Conservation (phyloP, 2,797 vertebrate genomes). For the Loriculus beryllinus region DNA sequence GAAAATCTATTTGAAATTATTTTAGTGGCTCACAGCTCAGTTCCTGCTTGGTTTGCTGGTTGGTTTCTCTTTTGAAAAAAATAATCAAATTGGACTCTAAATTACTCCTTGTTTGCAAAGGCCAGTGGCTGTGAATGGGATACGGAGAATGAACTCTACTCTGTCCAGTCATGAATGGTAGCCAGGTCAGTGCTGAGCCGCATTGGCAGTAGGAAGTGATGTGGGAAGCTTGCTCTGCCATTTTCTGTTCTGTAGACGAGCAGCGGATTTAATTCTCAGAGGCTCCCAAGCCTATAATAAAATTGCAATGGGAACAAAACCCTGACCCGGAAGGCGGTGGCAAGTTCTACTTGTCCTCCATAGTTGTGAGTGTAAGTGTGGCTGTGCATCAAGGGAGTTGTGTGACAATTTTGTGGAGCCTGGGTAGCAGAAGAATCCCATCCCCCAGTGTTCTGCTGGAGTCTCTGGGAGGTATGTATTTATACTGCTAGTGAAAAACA, state of each 20-base stretch:
- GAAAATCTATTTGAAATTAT: neutral
- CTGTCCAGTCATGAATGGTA: slow-evolving; percentile 44
- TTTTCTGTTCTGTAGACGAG: slow-evolving; percentile 48
- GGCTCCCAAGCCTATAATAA: slow-evolving; percentile 40
- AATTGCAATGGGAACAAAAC: slow-evolving; percentile 34
- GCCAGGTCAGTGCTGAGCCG: slow-evolving; percentile 28
- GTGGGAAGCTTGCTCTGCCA: slow-evolving; percentile 49
- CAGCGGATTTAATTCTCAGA: slow-evolving; percentile 41
- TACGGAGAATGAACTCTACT: slow-evolving; percentile 7
- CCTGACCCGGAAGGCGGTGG: slow-evolving; percentile 22
- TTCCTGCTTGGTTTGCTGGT: neutral
- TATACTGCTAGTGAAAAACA: slow-evolving; percentile 36
- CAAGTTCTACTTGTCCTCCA: slow-evolving; percentile 16
- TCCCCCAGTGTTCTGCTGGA: neutral
- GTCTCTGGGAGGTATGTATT: neutral
- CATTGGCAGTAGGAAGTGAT: slow-evolving; percentile 35
- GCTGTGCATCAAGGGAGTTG: neutral
- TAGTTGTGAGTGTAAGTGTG: neutral
- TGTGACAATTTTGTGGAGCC: slow-evolving; percentile 2
- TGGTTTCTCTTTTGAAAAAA: neutral
- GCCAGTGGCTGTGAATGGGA: slow-evolving; percentile 33
- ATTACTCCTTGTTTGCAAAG: slow-evolving; percentile 33
- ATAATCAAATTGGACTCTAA: slow-evolving; percentile 8
- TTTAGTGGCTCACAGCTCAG: neutral
- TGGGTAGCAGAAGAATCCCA: neutral